Conservation (phyloP, 2,113 vertebrate species). For the Brevimyrus niger region DNA sequence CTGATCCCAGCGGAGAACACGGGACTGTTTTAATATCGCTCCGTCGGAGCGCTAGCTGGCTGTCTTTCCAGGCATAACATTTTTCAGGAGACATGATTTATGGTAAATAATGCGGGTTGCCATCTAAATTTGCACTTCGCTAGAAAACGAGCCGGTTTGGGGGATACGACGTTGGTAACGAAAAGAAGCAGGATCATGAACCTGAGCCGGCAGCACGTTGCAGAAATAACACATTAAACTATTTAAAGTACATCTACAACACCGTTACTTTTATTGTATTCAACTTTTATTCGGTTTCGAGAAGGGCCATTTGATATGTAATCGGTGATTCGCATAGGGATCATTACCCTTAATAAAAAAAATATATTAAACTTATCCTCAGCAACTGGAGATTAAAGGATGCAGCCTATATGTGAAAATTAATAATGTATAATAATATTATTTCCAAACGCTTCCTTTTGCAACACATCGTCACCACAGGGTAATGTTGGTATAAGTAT, state of each 20-base stretch:
- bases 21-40: neutral
- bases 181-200: neutral
- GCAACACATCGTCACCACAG: neutral
- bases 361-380: neutral
- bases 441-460: neutral
- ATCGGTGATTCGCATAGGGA: neutral
- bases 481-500: neutral
- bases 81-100: neutral
- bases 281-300: neutral
- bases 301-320: neutral
- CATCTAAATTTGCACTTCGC: neutral
- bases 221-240: neutral
- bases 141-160: neutral
- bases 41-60: neutral
- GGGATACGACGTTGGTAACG: neutral
- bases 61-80: neutral
- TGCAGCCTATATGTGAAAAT: neutral
- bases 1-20: neutral
- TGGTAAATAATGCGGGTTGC: conserved; percentile 3
- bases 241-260: neutral
- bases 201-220: neutral
- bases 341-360: neutral
- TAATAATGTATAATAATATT: neutral
- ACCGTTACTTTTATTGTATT: neutral
- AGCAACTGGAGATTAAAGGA: neutral